Conservation (phyloP, 2,113 vertebrate species). For the Peucedramus taeniatus region DNA sequence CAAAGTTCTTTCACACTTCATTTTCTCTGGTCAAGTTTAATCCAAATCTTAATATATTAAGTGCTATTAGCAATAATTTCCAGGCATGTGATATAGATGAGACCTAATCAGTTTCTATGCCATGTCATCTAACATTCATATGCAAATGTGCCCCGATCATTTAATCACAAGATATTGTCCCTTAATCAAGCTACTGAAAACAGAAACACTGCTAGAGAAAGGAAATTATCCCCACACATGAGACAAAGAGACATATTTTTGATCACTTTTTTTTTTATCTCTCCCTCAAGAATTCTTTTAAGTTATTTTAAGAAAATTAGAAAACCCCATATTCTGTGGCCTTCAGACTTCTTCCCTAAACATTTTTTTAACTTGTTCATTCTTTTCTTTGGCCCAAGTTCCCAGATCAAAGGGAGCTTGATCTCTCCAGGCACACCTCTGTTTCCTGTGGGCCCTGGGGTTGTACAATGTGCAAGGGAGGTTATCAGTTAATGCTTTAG, state of each 20-base stretch:
- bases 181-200: constrained; percentile 9
- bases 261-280: not conserved
- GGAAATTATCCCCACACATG: not conserved
- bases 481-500: not conserved
- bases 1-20: not conserved
- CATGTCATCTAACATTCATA: not conserved
- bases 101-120: not conserved
- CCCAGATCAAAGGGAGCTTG: not conserved
- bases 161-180: not conserved
- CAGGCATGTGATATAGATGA: not conserved
- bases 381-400: not conserved
- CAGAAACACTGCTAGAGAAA: not conserved
- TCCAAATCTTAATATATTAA: not conserved
- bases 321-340: not conserved
- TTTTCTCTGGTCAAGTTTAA: not conserved
- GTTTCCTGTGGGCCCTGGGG: not conserved
- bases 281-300: not conserved
- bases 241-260: not conserved
- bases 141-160: not conserved
- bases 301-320: not conserved
- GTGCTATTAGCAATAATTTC: not conserved
- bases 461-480: not conserved
- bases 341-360: not conserved
- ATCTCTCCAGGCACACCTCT: not conserved
- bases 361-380: not conserved